A percentile compares a stretch with the other conserved stretches of the same genome.
Evolutionary conservation across 2,888 invertebrate genomes (phyloP).

Genomic region (Drosophila formosana): DNA sequence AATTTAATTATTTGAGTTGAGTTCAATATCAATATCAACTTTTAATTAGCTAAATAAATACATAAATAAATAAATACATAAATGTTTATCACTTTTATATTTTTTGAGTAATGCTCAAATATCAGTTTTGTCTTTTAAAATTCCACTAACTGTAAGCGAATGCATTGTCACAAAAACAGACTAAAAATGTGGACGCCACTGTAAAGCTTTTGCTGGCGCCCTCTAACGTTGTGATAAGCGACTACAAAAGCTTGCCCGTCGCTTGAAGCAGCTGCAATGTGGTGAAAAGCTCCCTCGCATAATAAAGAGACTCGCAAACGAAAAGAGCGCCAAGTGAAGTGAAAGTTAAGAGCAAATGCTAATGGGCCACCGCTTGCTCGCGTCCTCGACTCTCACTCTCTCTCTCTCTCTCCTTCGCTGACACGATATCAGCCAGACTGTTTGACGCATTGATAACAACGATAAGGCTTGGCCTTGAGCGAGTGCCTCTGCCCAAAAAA

Average conservation of each 20-base stretch:
- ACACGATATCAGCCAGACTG: conserved; percentile 17
- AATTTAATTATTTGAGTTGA: too few species aligned
- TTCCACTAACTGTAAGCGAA: too few species aligned
- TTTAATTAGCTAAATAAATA: too few species aligned
- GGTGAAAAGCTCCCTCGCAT: conserved; percentile 38
- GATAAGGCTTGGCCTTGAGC: conserved; percentile 60
- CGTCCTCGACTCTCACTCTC: conserved; percentile 10
- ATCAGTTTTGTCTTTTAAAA: too few species aligned
- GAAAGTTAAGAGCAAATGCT: conserved; percentile 31
- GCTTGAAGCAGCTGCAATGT: background rate
- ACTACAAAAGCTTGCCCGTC: background rate
- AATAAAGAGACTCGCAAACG: background rate
- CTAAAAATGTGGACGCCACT: background rate
- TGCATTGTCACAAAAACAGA: background rate
- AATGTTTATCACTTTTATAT: too few species aligned
- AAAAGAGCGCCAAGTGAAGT: conserved; percentile 4
- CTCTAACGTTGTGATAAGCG: conserved; percentile 9
- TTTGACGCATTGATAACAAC: conserved; percentile 64
- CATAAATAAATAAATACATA: too few species aligned
- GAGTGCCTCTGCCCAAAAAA: background rate
- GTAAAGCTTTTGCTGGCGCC: conserved; percentile 27
- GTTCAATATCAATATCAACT: too few species aligned
- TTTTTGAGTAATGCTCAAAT: background rate
- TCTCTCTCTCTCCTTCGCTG: background rate
- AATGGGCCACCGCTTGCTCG: conserved; percentile 15